Evolutionary conservation across 1,140 invertebrate genomes (phyloP), one percentile per base, ranked within the genome.

Genomic region (Euborellia annulipes): DNA sequence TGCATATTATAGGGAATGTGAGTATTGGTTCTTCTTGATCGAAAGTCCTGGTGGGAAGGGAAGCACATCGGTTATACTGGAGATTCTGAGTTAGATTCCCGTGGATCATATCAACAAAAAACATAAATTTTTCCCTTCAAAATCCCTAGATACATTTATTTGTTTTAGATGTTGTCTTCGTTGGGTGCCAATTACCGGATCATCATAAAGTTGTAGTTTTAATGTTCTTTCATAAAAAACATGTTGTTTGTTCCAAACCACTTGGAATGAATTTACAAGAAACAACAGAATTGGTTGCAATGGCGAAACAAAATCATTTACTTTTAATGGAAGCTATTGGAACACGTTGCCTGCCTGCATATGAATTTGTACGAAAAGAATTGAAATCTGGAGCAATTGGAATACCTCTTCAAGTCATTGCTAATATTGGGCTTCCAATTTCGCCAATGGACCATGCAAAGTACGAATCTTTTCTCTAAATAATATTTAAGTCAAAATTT

Each of bases 251-350:
- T 56, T 86, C 90, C 58, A 91, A 90, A 62, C 82, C 85, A 2
- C 57, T 90, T 41, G 78, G 76, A 18, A 59, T 88, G 57, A 86
- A 82, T 55, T 58, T 66, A 17, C 75, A 76, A 50, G 71, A 84
- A 62, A 68, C 75, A 0, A 62, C 65, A 41, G 68, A 71, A 49
- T 52, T 85, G 16, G 59, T 82, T 0, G 59, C 68, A 4, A 27
- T 4, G 11, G 78, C 82, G 0, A 66, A 62, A 48, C 55, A 61
- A 2, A 78, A 79, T 56, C 73, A 78, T 7, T 55, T 82, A 0
- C 85, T 89, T 56, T 57, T 89, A 1, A 85, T 88, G 81, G 86
- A 89, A 69, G 85, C 74, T 11, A 68, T 87, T 34, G 91, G 86
- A 85, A 80, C 79, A 22, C 66, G 85, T 20, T 88, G 74, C 55